A percentile compares a stretch with the other conserved stretches of the same genome.
phyloP scores from a whole-genome alignment of 2,113 vertebrate species.

The Hemibagrus wyckioides region DNA sequence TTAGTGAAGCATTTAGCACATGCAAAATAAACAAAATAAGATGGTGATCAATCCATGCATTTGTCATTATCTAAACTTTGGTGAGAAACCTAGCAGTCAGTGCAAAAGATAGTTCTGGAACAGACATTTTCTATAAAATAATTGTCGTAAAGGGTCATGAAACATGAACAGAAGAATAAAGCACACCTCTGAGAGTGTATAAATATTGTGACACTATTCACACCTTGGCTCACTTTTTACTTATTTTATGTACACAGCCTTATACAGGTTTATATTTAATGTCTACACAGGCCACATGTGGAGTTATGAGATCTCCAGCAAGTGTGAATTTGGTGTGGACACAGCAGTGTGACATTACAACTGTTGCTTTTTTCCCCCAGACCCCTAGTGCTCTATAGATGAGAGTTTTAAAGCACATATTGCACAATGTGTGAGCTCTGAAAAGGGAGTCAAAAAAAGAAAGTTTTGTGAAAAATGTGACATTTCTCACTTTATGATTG shows the following conservation, averaged over 20 bases:
- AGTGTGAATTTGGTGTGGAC: constrained; percentile 72
- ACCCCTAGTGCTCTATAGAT: neutral
- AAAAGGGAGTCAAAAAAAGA: neutral
- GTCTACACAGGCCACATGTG: constrained; percentile 71
- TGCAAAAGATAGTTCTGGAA: neutral
- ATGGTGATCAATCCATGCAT: constrained; percentile 3
- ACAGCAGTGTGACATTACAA: constrained; percentile 47
- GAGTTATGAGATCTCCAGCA: constrained; percentile 71
- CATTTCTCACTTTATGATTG: constrained; percentile 15
- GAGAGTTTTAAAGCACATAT: neutral
- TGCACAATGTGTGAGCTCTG: neutral
- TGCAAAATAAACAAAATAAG: neutral
- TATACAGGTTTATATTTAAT: constrained; percentile 63
- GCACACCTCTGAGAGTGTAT: neutral
- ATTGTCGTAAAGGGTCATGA: neutral
- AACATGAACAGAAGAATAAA: constrained; percentile 4
- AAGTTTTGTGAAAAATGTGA: constrained; percentile 15
- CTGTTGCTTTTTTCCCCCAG: neutral
- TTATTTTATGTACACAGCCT: constrained; percentile 13
- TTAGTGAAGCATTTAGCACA: constrained; percentile 11
- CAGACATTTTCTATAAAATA: neutral
- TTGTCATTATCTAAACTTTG: neutral
- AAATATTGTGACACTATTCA: neutral
- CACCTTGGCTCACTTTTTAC: constrained; percentile 13
- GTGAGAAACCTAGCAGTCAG: neutral